These are phyloP conservation scores for Andrena camellia DNA, from an alignment of 2,888 invertebrate genomes.

Conservation along the genomic window DNA sequence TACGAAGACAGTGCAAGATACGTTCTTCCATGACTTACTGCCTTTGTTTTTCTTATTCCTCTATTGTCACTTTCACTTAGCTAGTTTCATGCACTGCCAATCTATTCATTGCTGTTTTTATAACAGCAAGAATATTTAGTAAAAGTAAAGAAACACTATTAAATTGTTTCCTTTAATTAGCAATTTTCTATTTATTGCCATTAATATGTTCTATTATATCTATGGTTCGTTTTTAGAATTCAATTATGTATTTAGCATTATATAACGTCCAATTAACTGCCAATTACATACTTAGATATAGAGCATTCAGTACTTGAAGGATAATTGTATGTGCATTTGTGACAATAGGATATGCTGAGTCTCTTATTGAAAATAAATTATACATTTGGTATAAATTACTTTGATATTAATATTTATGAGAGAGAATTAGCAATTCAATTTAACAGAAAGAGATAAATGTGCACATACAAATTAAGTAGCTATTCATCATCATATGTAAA, in stretches of 20 bases:
- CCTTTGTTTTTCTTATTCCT: constrained; percentile 61
- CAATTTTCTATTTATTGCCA: constrained; percentile 35
- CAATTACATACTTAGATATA: constrained; percentile 47
- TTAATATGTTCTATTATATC: constrained; percentile 19
- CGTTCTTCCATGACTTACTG: constrained; percentile 61
- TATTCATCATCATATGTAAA: constrained; percentile 6
- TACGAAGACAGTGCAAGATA: constrained; percentile 9
- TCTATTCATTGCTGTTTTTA: constrained; percentile 74
- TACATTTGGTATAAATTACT: constrained; percentile 21
- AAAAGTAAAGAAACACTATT: constrained; percentile 57
- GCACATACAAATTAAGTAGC: constrained; percentile 2
- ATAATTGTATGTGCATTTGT: constrained; percentile 38
- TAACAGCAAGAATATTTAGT: constrained; percentile 64
- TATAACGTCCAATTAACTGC: constrained; percentile 53
- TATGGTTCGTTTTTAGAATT: constrained; percentile 12
- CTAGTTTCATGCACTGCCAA: constrained; percentile 80
- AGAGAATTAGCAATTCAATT: not conserved
- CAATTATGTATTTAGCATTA: constrained; percentile 25
- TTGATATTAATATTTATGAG: constrained; percentile 26
- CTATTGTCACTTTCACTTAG: constrained; percentile 66
- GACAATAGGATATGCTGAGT: constrained; percentile 38
- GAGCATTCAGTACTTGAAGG: constrained; percentile 30
- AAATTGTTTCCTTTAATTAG: constrained; percentile 61
- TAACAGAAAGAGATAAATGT: not conserved
- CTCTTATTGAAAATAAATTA: constrained; percentile 23